Base-by-base conservation (phyloP, 1,140 invertebrate genomes). In the Drosophila biarmipes region DNA sequence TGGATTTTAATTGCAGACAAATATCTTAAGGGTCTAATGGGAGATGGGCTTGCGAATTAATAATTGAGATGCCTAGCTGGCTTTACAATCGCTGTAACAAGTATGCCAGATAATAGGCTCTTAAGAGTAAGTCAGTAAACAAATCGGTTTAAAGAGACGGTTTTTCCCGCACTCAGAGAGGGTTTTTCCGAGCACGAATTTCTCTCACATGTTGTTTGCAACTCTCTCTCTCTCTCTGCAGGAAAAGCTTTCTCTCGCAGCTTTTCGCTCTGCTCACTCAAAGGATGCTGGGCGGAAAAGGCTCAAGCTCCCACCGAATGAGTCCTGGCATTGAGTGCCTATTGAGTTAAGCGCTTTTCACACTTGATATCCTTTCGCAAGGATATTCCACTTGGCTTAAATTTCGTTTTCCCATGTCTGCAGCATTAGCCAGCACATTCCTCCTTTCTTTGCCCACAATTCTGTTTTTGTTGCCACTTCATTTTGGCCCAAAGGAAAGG, bases 381-480 rank as follows among this genome's bases (percentile, higher is more conserved):
- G 67, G 53, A 45, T 45, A 55, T 71, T 55, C 52, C 48, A 58
- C 57, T 79, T 71, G 43, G 53, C 72, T 76, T 76, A 68, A 67
- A 76, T 76, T 76, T 76, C 73, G 76, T 76, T 76, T 75, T 76
- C 55, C 71, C 46, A 43, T 80, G 72, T 80, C 66, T 56, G 71
- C 71, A 78, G 76, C 85, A 81, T 86, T 78, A 75, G 82, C 78
- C 61, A 46, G 74, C 74, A 82, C 66, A 78, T 64, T 86, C 73
- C 46, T 38, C 24, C n/a, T 58, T 51, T 64, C 34, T 64, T 7
- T 37, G 31, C 27, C 19, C 34, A 15, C 52, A 46, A 56, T 54
- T 55, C 54, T 58, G 56, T 78, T 80, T 81, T 73, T 74, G 55
- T 74, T 69, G 80, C 46, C 80, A 79, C 72, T 87, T 86, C 71